phyloP scores from a whole-genome alignment of 2,888 invertebrate species.

The Drosophila anceps region DNA sequence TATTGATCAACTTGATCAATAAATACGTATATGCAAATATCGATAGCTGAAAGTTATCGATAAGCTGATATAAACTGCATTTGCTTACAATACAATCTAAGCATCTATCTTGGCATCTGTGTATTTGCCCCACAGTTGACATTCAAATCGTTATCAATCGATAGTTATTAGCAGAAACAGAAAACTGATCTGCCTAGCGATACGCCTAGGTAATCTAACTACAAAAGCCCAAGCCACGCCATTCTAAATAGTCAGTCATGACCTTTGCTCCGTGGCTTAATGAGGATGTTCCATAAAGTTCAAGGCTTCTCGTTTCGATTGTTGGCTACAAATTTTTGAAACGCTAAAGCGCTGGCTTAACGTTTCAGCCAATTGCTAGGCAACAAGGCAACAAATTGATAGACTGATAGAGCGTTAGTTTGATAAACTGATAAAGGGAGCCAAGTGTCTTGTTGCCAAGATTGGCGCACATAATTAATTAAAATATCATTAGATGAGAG shows the following conservation, averaged over 20 bases:
- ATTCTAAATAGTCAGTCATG: conserved; percentile 1
- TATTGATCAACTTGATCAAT: too few relatives aligned
- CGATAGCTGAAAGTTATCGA: background rate
- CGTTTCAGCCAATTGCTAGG: conserved; percentile 15
- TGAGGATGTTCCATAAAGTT: conserved; percentile 2
- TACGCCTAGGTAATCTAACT: background rate
- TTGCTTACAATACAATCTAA: background rate
- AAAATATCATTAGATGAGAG: conserved; percentile 65
- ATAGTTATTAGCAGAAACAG: background rate
- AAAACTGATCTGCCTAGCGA: background rate
- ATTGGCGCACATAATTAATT: conserved; percentile 67
- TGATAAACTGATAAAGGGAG: conserved; percentile 31
- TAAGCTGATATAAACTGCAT: background rate
- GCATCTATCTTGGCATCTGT: background rate
- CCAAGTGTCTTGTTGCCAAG: conserved; percentile 27
- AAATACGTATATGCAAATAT: background rate
- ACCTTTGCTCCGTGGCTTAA: background rate
- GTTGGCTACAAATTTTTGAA: conserved; percentile 6
- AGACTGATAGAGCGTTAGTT: conserved; percentile 26
- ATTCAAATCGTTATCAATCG: background rate
- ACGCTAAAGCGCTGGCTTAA: conserved; percentile 7
- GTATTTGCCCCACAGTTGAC: background rate
- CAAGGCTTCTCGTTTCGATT: conserved; percentile 7
- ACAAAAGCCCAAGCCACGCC: too few relatives aligned
- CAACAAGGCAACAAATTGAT: conserved; percentile 6